These are phyloP conservation scores for Opisthograptis luteolata DNA, from an alignment of 2,888 invertebrate species.

Conservation along the genomic window DNA sequence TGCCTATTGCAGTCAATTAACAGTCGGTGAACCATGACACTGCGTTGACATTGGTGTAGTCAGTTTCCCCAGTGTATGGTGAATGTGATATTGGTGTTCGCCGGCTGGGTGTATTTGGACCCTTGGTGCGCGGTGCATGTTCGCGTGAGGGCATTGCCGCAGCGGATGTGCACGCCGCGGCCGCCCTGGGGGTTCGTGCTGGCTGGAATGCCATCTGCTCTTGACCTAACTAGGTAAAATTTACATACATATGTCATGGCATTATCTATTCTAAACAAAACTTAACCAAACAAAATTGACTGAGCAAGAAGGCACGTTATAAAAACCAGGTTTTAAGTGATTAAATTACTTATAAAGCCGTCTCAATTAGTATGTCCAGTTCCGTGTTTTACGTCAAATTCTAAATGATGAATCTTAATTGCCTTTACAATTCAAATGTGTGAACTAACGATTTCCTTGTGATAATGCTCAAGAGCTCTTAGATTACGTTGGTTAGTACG, in stretches of 20 bases:
- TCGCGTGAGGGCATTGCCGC: conserved; percentile 58
- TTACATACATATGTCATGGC: conserved; percentile 28
- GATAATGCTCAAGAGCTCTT: conserved; percentile 12
- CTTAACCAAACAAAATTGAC: conserved; percentile 1
- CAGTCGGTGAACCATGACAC: conserved; percentile 72
- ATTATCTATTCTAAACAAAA: conserved; percentile 22
- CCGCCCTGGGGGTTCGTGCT: conserved; percentile 73
- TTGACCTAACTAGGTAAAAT: conserved; percentile 80
- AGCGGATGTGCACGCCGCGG: conserved; percentile 82
- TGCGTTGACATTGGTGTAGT: conserved; percentile 68
- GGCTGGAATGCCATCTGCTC: conserved; percentile 83
- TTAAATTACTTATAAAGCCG: conserved; percentile 37
- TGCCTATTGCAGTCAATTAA: conserved; percentile 65
- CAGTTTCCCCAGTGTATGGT: conserved; percentile 59
- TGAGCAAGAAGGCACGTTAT: not conserved
- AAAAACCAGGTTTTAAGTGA: conserved; percentile 25
- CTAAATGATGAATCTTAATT: conserved; percentile 41
- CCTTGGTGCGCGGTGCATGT: conserved; percentile 49
- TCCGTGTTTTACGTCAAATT: conserved; percentile 48
- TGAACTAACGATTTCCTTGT: conserved; percentile 41
- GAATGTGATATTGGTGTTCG: conserved; percentile 64
- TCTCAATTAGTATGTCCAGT: conserved; percentile 38
- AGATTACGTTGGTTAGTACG: too few species aligned
- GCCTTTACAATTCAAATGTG: conserved; percentile 39
- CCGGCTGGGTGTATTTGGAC: conserved; percentile 40